A percentile compares a stretch with the other conserved stretches of the same genome.
Conservation (phyloP, 2,888 invertebrate genomes). For the Diaprepes abbreviatus region DNA sequence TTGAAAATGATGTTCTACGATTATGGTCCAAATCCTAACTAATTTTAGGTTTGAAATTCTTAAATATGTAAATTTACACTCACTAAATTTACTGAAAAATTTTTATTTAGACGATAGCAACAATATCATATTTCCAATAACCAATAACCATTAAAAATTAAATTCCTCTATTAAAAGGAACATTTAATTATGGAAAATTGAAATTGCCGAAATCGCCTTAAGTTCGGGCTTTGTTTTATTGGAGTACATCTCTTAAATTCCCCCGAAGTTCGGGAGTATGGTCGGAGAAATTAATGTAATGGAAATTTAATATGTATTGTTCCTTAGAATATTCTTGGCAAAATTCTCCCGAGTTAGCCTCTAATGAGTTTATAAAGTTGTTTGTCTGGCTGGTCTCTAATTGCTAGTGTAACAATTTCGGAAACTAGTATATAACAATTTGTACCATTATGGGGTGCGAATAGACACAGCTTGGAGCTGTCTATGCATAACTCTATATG, state of each 20-base stretch:
- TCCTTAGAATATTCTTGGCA: slow-evolving; percentile 29
- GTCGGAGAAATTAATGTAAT: slow-evolving; percentile 42
- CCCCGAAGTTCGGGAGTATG: slow-evolving; percentile 26
- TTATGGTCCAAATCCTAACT: too few species aligned
- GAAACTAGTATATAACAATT: slow-evolving; percentile 25
- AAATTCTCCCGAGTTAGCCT: slow-evolving; percentile 24
- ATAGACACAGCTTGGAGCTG: slow-evolving; percentile 23
- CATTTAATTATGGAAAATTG: slow-evolving; percentile 46
- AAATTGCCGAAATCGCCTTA: slow-evolving; percentile 42
- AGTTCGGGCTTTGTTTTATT: slow-evolving; percentile 33
- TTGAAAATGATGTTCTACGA: too few species aligned
- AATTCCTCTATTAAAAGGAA: neutral
- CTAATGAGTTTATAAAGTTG: slow-evolving; percentile 42
- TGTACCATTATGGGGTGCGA: slow-evolving; percentile 26
- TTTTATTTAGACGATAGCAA: too few species aligned
- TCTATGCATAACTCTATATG: slow-evolving; percentile 5
- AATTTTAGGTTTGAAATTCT: too few species aligned
- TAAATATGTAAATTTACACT: too few species aligned
- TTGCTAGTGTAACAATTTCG: slow-evolving; percentile 39
- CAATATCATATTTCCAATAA: too few species aligned
- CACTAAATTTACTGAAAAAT: too few species aligned
- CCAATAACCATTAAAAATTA: neutral
- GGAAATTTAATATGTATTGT: slow-evolving; percentile 32
- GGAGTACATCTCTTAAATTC: slow-evolving; percentile 42
- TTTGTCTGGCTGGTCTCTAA: slow-evolving; percentile 38